Evolutionary conservation across 2,113 vertebrate genomes (phyloP), one percentile per base, ranked within the genome.

Genomic region (Leptosomus discolor): DNA sequence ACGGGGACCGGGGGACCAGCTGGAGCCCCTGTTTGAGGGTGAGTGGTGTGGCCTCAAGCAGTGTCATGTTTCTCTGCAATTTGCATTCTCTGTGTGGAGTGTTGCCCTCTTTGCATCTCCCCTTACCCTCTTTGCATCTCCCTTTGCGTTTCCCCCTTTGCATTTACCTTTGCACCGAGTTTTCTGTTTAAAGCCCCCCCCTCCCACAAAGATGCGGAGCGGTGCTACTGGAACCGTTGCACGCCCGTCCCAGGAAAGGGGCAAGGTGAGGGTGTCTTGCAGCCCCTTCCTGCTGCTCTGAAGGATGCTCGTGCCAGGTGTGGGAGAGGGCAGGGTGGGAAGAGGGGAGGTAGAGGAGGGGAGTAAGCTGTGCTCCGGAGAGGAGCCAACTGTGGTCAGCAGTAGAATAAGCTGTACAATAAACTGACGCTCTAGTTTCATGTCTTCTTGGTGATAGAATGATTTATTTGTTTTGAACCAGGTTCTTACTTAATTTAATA

Each of bases 21-120:
- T 23, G 34, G 24, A 45, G n/a, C 54, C 41, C 39, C 56, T 77
- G 6, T 39, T 24, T 1, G 0, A 6, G 5, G 39, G 20, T 1
- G 1, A 15, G 19, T 8, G 46, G 45, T 5, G 19, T 37, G 34
- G 12, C n/a, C 46, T 76, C 16, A 2, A 54, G 34, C 39, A 18
- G 4, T 13, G 16, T 61, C 8, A 4, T 19, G n/a, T 54, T 54
- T 27, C 46, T 60, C 56, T 48, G 48, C 21, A 26, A 12, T 56
- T 36, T 37, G 4, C 39, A 46, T 46, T 20, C 27, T 46, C 20
- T 8, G 1, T 24, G 20, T 15, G 24, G 30, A 11, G 5, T 22
- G 10, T 19, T 65, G 12, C 8, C n/a, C 46, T 5, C 30, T n/a
- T 65, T 17, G 23, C 60, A 34, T 63, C 36, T 58, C 54, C 54